phyloP scores from a whole-genome alignment of 2,797 vertebrate species.

The Miichthys miiuy region DNA sequence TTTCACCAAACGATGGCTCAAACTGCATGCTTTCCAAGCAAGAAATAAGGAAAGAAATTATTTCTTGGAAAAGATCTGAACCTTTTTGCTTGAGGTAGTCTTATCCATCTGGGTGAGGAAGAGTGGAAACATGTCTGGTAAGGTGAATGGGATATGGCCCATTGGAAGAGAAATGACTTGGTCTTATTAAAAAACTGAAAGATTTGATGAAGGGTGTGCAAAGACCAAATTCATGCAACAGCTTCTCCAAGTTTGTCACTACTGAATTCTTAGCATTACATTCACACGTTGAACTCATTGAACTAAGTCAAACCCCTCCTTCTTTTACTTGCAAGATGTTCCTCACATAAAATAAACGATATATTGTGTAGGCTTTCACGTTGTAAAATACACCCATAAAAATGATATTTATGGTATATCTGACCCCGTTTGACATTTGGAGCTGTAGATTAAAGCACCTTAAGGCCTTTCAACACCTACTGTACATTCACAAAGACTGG shows the following conservation, averaged over 20 bases:
- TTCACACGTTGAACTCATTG: conserved; percentile 37
- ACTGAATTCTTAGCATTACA: conserved; percentile 25
- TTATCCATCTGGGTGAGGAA: conserved; percentile 74
- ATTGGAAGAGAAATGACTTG: conserved; percentile 74
- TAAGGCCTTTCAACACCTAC: conserved; percentile 44
- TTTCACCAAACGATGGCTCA: conserved; percentile 70
- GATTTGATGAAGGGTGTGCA: conserved; percentile 55
- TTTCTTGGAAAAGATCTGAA: conserved; percentile 75
- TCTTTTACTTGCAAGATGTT: conserved; percentile 27
- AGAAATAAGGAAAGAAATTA: conserved; percentile 66
- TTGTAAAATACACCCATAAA: conserved; percentile 41
- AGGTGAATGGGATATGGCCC: conserved; percentile 78
- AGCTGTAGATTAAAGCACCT: conserved; percentile 31
- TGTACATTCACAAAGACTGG: conserved; percentile 17
- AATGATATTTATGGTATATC: conserved; percentile 11
- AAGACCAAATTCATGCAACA: conserved; percentile 52
- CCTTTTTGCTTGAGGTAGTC: conserved; percentile 62
- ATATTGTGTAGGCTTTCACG: conserved; percentile 13
- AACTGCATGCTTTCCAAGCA: conserved; percentile 70
- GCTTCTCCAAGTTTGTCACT: conserved; percentile 36
- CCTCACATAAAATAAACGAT: conserved; percentile 17
- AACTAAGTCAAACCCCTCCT: conserved; percentile 26
- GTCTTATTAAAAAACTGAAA: conserved; percentile 71
- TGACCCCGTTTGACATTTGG: conserved; percentile 21
- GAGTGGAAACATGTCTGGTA: conserved; percentile 77